Base-by-base conservation (phyloP, 2,797 vertebrate species). In the Paguma larvata region DNA sequence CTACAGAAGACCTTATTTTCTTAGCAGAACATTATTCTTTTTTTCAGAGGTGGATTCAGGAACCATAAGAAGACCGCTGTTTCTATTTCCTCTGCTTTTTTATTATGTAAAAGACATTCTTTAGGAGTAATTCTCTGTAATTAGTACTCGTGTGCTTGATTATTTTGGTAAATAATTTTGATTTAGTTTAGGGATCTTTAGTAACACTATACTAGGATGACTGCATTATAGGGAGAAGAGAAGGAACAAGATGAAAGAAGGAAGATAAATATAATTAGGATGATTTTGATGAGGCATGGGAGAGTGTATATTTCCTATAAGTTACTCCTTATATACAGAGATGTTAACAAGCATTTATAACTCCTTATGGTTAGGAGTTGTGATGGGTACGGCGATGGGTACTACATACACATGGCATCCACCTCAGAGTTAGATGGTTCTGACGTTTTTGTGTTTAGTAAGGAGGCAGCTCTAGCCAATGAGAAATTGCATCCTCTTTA, bases 381-480 rank as follows among this genome's bases (percentile, higher is more conserved):
- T 38, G n/a, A 44, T 79, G 41, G 21, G 23, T 87, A 53, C 48
- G 53, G 1, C 67, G 46, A 53, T 53, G 15, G 32, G 46, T n/a
- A 91, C 11, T 27, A 78, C n/a, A 68, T n/a, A 85, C 73, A 15
- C 53, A 32, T 88, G 72, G 32, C 65, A 63, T 80, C 56, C 6
- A 44, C n/a, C 19, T 7, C 48, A 62, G 19, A 51, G 38, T 80
- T 85, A 44, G 46, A 41, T 75, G 56, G 53, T 27, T 79, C 67
- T 67, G 53, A 46, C 34, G n/a, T 89, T 97, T 94, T 91, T 86
- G 56, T 92, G 51, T 85, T 77, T 80, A 82, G 56, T 72, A 67
- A 93, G 56, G 38, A 95, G 78, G 27, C 19, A 77, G 18, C 34
- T 97, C 25, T 96, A 78, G 56, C 32, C 63, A 65, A 16, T n/a